These are phyloP conservation scores for Trichonephila clavata DNA, from an alignment of 1,140 invertebrate genomes.

Conservation along the genomic window DNA sequence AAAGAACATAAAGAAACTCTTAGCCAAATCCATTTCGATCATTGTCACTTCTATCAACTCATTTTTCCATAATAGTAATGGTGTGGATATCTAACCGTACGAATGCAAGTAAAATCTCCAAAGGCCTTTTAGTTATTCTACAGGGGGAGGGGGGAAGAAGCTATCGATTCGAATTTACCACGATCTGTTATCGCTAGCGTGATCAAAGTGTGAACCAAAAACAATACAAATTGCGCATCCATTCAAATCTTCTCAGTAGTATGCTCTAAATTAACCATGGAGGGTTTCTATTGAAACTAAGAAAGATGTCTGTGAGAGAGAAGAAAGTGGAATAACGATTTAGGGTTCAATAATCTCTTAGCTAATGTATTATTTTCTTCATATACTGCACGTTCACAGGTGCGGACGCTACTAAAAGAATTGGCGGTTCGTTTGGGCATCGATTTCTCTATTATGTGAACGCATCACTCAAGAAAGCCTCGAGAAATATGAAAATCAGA, in stretches of 20 bases:
- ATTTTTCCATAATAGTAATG: background rate
- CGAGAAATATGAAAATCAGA: too few species aligned
- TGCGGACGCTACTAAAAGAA: background rate
- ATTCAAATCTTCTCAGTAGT: constrained; percentile 1
- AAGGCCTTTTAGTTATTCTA: background rate
- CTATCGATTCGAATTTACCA: background rate
- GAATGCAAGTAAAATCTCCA: background rate
- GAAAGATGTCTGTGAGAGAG: background rate
- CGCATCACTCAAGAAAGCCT: too few species aligned
- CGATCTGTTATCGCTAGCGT: constrained; percentile 2
- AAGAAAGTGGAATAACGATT: background rate
- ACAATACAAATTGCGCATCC: constrained; percentile 24
- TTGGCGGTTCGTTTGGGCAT: background rate
- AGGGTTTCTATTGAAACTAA: constrained; percentile 15
- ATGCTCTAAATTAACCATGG: background rate
- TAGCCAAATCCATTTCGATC: background rate
- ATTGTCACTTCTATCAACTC: background rate
- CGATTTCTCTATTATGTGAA: background rate
- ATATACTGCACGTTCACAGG: constrained; percentile 5
- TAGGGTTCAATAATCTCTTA: constrained; percentile 21
- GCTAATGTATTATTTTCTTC: constrained; percentile 15
- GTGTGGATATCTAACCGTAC: background rate
- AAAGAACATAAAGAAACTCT: background rate
- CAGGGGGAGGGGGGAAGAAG: background rate
- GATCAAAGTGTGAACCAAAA: constrained; percentile 23